A percentile compares a stretch with the other conserved stretches of the same genome.
Conservation (phyloP, 2,113 vertebrate species). For the Hydropotes inermis region DNA sequence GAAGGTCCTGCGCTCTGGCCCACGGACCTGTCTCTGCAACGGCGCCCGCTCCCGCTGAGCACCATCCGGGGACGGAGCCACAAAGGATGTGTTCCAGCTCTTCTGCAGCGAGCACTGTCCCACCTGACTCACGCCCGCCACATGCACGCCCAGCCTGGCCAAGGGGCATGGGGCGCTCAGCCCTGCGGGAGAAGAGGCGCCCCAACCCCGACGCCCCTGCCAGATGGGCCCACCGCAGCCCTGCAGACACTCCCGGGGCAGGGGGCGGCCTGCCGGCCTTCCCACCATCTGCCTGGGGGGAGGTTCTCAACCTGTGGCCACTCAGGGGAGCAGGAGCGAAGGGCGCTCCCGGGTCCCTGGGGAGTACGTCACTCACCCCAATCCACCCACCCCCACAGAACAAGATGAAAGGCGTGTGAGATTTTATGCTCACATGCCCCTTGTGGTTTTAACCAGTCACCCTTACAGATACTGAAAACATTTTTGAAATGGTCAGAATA, state of each 20-base stretch:
- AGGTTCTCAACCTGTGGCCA: background rate
- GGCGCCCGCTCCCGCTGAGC: background rate
- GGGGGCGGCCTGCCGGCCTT: background rate
- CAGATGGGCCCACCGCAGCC: fast-evolving
- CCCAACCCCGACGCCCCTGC: background rate
- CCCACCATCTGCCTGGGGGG: background rate
- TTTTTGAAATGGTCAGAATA: background rate
- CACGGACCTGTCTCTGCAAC: fast-evolving
- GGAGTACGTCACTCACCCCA: background rate
- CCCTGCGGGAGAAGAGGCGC: background rate
- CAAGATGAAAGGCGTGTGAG: background rate
- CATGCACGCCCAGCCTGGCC: fast-evolving
- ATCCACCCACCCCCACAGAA: background rate
- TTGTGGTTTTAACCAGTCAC: background rate
- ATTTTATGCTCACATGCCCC: background rate
- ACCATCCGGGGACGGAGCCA: fast-evolving
- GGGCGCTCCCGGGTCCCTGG: fast-evolving
- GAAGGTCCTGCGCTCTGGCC: background rate
- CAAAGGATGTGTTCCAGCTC: background rate
- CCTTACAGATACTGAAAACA: background rate
- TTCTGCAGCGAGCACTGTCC: fast-evolving
- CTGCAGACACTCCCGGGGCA: background rate
- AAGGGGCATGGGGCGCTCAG: background rate
- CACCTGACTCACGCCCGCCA: background rate
- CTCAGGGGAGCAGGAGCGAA: background rate